phyloP scores from a whole-genome alignment of 2,888 invertebrate species.

The Papilio demoleus region DNA sequence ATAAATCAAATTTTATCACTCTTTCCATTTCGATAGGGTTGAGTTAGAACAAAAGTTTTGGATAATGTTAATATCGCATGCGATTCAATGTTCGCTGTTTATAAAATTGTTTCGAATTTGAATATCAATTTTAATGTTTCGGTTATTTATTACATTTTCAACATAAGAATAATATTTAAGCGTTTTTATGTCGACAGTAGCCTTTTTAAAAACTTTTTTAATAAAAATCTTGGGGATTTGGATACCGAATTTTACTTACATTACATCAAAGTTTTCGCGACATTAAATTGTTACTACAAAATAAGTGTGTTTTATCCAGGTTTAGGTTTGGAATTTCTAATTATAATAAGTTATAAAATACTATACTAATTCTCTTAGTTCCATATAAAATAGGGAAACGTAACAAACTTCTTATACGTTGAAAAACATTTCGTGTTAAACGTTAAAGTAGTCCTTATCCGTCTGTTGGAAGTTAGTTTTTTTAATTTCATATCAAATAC shows the following conservation, averaged over 20 bases:
- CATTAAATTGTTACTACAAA: no score
- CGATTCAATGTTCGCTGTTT: constrained; percentile 16
- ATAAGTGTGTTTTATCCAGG: no score
- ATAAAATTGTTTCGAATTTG: not conserved
- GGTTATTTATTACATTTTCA: constrained; percentile 1
- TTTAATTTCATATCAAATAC: constrained; percentile 8
- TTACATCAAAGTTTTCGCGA: no score
- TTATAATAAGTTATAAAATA: not conserved
- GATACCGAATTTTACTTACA: no score
- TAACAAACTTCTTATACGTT: constrained; percentile 8
- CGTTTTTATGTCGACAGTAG: not conserved
- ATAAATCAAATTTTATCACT: constrained; percentile 40
- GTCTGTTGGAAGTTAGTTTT: constrained; percentile 5
- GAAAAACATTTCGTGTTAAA: not conserved
- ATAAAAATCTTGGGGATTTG: no score
- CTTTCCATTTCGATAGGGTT: constrained; percentile 23
- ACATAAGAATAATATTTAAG: not conserved
- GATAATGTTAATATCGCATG: constrained; percentile 31
- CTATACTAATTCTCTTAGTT: no score
- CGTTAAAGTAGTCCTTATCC: constrained; percentile 1
- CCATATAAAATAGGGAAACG: not conserved
- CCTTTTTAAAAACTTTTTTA: not conserved
- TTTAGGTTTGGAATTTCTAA: not conserved
- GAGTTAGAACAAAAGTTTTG: constrained; percentile 31
- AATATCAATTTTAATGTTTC: constrained; percentile 2